These are phyloP conservation scores for Hoplodrina blanda DNA, from an alignment of 2,888 invertebrate genomes.

Conservation along the genomic window DNA sequence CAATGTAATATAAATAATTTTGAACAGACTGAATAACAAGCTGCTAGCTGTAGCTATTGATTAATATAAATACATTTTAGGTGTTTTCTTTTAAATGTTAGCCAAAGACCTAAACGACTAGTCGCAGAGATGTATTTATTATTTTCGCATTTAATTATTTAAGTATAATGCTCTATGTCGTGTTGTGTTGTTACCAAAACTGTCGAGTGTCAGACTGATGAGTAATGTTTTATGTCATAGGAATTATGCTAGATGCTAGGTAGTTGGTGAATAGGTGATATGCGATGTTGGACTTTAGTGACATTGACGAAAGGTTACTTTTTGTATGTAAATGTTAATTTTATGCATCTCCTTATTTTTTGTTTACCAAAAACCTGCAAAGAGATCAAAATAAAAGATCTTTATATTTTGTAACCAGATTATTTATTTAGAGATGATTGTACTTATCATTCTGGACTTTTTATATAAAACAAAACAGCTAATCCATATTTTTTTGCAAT, in stretches of 20 bases:
- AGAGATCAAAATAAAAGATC: too few relatives aligned
- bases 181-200: constrained; percentile 82
- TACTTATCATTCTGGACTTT: too few relatives aligned
- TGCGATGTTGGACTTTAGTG: background rate
- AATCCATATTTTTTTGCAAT: too few relatives aligned
- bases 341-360: too few relatives aligned
- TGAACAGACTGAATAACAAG: constrained; percentile 59
- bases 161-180: constrained; percentile 54
- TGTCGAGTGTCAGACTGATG: constrained; percentile 72
- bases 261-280: constrained; percentile 39
- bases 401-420: too few relatives aligned
- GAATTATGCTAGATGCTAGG: constrained; percentile 61
- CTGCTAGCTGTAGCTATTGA: constrained; percentile 45
- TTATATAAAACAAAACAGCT: too few relatives aligned
- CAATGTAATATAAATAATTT: constrained; percentile 43
- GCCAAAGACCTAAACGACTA: constrained; percentile 87
- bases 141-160: constrained; percentile 77
- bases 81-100: constrained; percentile 73
- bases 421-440: too few relatives aligned
- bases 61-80: constrained; percentile 58
- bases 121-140: constrained; percentile 83
- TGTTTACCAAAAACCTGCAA: too few relatives aligned
- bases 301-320: constrained; percentile 4
- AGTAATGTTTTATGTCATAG: constrained; percentile 58
- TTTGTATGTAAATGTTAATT: too few relatives aligned